Evolutionary conservation across 2,113 vertebrate genomes (phyloP).

Genomic region (Meleagris gallopavo): DNA sequence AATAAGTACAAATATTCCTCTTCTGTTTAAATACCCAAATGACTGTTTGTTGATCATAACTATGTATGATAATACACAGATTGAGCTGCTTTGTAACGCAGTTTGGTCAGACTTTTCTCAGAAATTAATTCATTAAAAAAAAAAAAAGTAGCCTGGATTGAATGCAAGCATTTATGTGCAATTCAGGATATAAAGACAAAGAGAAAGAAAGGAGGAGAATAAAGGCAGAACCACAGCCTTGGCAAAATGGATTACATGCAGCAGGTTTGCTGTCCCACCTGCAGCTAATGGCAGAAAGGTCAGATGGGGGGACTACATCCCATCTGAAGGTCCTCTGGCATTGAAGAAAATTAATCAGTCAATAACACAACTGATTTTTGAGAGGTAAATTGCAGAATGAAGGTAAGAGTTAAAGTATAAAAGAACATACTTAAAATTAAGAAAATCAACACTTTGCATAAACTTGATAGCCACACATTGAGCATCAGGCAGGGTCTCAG

Average conservation of each 20-base stretch:
- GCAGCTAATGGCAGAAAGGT: background rate
- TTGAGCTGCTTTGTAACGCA: background rate
- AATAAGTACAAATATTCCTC: background rate
- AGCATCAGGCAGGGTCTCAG: background rate
- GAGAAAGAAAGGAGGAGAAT: background rate
- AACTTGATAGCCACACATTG: background rate
- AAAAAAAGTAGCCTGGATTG: background rate
- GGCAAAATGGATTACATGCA: background rate
- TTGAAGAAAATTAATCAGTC: background rate
- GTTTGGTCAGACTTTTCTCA: background rate
- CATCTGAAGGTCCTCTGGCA: background rate
- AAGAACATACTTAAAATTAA: background rate
- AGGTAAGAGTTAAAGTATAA: background rate
- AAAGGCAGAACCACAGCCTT: background rate
- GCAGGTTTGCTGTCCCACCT: background rate
- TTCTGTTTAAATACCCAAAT: background rate
- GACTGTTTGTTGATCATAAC: background rate
- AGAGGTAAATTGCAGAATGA: background rate
- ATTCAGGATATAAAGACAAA: background rate
- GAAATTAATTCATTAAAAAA: background rate
- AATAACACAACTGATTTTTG: background rate
- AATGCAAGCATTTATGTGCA: background rate
- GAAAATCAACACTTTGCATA: background rate
- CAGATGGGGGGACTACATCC: background rate
- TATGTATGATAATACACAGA: background rate